Conservation (phyloP, 2,888 invertebrate genomes). For the Luffia ferchaultella region DNA sequence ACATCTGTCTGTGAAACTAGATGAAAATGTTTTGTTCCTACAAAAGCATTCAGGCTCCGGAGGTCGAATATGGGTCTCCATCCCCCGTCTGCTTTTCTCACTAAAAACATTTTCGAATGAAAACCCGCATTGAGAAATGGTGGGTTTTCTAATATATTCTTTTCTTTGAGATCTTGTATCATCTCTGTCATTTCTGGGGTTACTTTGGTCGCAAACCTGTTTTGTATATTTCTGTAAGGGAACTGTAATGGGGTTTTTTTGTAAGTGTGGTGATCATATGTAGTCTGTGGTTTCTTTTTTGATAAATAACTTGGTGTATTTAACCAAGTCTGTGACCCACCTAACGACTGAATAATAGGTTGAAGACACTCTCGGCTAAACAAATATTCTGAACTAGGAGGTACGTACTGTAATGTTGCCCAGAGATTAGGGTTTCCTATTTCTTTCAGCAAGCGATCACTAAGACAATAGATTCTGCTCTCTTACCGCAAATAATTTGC, state of each 20-base stretch:
- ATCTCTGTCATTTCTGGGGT: background rate
- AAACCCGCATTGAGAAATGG: conserved; percentile 3
- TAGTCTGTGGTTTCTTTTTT: too few relatives aligned
- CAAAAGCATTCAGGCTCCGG: conserved; percentile 13
- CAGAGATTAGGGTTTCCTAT: background rate
- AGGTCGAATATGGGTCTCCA: conserved; percentile 18
- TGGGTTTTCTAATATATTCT: too few relatives aligned
- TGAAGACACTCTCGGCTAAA: background rate
- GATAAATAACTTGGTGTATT: too few relatives aligned
- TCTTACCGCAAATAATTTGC: background rate
- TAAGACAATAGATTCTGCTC: background rate
- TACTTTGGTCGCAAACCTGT: too few relatives aligned
- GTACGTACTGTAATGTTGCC: background rate
- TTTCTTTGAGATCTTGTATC: background rate
- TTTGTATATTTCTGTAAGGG: too few relatives aligned
- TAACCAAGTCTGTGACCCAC: too few relatives aligned
- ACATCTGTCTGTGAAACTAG: conserved; percentile 14
- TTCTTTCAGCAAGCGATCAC: background rate
- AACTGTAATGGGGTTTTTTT: too few relatives aligned
- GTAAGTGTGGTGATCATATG: too few relatives aligned
- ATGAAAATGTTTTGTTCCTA: conserved; percentile 14
- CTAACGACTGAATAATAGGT: too few relatives aligned
- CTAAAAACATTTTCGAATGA: conserved; percentile 15
- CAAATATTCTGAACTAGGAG: background rate
- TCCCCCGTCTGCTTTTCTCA: conserved; percentile 16